Evolutionary conservation across 2,888 invertebrate species (phyloP).

Genomic region (Protonemura montana): DNA sequence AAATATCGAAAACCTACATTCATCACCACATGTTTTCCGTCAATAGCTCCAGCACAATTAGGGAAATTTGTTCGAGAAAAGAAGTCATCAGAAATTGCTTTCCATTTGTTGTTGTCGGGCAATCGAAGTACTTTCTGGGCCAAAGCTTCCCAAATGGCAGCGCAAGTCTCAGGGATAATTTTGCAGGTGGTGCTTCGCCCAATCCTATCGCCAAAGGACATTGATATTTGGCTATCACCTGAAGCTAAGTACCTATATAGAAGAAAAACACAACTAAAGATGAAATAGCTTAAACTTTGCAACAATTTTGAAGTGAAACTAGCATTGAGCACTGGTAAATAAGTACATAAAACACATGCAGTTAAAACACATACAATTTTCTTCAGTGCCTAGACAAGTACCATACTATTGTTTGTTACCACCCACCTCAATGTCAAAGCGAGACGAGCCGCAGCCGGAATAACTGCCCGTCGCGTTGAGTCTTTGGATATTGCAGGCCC

Average conservation of each 20-base stretch:
- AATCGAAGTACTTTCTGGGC: not conserved
- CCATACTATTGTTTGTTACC: not conserved
- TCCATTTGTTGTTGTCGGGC: not conserved
- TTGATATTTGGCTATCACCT: not conserved
- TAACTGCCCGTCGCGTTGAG: not conserved
- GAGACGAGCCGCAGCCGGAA: not conserved
- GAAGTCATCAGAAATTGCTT: constrained; percentile 20
- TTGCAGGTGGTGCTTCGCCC: not conserved
- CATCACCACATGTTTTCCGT: constrained; percentile 36
- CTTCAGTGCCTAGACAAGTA: too few species aligned
- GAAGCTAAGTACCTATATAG: not conserved
- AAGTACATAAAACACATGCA: too few species aligned
- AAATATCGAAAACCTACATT: constrained; percentile 5
- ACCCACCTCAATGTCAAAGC: not conserved
- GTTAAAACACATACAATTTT: too few species aligned
- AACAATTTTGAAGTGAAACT: too few species aligned
- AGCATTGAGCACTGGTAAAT: too few species aligned
- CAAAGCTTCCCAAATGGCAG: constrained; percentile 5
- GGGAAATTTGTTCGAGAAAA: constrained; percentile 24
- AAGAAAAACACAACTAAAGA: too few species aligned
- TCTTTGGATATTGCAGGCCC: not conserved
- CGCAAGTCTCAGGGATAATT: not conserved
- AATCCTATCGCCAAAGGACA: constrained; percentile 17
- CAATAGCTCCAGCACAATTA: constrained; percentile 32
- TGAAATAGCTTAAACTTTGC: not conserved